Base-by-base conservation (phyloP, 2,888 invertebrate genomes). In the Pasiphila rectangulata region DNA sequence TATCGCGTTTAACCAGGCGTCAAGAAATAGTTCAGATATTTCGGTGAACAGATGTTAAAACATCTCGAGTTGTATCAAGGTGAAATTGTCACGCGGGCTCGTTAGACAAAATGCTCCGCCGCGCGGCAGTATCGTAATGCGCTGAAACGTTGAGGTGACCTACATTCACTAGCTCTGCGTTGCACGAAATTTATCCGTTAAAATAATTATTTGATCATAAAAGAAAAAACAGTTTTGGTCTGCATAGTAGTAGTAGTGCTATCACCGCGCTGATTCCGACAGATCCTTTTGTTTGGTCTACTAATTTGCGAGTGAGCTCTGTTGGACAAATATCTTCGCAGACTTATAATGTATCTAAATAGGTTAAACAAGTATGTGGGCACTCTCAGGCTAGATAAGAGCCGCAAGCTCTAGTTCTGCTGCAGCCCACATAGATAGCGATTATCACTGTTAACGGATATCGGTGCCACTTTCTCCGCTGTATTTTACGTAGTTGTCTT, bases 381-480 rank as follows among this genome's bases (percentile, higher is more conserved):
- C n/a, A n/a, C 17, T 32, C 32, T 17, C 32, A 17, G 16, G 49
- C 58, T 53, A 72, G 76, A 80, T 81, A 81, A 70, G 62, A 68
- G 67, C 67, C 69, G 75, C 75, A 73, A 69, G 77, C 68, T 69
- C 75, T 69, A 75, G 78, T 74, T 37, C 69, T 61, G 69, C 69
- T 63, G 69, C 70, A 64, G 61, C 83, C 86, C 65, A 87, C 79
- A 73, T 84, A 83, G 86, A 86, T 86, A 85, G 65, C 48, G 61
- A 64, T 72, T 83, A 82, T 83, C 83, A 67, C 67, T 63, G 69
- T 68, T 71, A 67, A 63, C 77, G 79, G 66, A 56, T 64, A 63
- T 66, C 64, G 61, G 25, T 34, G 23, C 64, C 67, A 79, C 83
- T 84, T 84, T 85, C 83, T 79, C 84, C 58, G 67, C 66, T 73